Evolutionary conservation across 30 jellyfish, hydroid and myxozoan genomes (phyloP).

Genomic region (Aurelia sp.): DNA sequence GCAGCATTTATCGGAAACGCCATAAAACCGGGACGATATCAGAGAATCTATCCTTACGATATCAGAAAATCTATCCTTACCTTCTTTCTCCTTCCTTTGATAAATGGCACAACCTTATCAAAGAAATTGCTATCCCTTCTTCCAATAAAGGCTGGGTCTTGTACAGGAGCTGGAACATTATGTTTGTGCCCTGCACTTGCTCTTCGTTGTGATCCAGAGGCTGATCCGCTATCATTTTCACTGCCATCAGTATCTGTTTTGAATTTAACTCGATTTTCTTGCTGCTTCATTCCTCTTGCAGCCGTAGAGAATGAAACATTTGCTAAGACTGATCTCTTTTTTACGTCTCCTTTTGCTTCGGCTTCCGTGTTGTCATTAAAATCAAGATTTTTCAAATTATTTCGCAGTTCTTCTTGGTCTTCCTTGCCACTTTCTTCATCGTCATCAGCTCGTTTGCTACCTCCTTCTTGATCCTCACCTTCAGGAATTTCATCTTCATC

Average conservation of each 20-base stretch:
- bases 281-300: constrained; percentile 68
- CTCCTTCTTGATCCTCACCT: constrained; percentile 31
- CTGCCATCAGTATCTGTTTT: constrained; percentile 67
- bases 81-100: constrained; percentile 85
- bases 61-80: too few species aligned
- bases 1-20: too few species aligned
- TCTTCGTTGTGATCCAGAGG: constrained; percentile 45
- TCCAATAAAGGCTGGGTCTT: constrained; percentile 89
- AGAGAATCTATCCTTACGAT: too few species aligned
- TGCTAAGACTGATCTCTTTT: constrained; percentile 73
- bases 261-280: constrained; percentile 70
- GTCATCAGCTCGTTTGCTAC: constrained; percentile 32
- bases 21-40: too few species aligned
- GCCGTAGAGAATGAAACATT: constrained; percentile 87
- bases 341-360: constrained; percentile 50
- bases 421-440: constrained; percentile 73
- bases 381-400: constrained; percentile 85
- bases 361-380: constrained; percentile 56
- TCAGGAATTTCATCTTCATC: constrained; percentile 64
- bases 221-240: constrained; percentile 63
- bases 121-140: constrained; percentile 76
- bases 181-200: constrained; percentile 12
- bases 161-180: constrained; percentile 78
- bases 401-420: constrained; percentile 89
- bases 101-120: constrained; percentile 75